These are phyloP conservation scores for Zaprionus vittiger DNA, from an alignment of 1,140 invertebrate species.

Conservation along the genomic window DNA sequence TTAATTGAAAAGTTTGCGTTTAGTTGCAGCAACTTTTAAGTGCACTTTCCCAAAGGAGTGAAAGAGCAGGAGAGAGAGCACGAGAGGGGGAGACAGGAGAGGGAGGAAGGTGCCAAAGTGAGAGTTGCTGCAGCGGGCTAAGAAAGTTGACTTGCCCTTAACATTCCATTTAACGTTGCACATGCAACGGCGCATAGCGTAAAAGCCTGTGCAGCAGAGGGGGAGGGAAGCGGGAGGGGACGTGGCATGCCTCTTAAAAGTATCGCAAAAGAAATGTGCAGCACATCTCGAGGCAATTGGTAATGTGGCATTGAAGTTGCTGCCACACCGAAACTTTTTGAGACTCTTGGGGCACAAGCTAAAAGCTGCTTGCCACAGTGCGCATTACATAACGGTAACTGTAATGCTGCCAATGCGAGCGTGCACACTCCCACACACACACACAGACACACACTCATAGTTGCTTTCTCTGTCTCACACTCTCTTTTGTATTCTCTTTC, in stretches of 20 bases:
- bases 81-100: neutral
- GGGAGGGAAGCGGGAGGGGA: neutral
- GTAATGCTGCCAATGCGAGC: slow-evolving; percentile 15
- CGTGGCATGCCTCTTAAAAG: slow-evolving; percentile 27
- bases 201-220: neutral
- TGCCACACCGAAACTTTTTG: slow-evolving; percentile 52
- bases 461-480: neutral
- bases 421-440: slow-evolving; percentile 9
- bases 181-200: neutral
- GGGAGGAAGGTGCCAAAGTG: neutral
- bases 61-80: neutral
- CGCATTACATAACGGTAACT: slow-evolving; percentile 43
- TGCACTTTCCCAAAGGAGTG: slow-evolving; percentile 34
- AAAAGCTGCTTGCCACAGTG: slow-evolving; percentile 45
- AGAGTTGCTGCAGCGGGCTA: neutral
- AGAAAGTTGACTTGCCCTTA: slow-evolving; percentile 10
- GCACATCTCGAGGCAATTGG: slow-evolving; percentile 63
- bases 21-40: slow-evolving; percentile 47
- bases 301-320: slow-evolving; percentile 68
- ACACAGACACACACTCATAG: neutral
- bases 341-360: slow-evolving; percentile 18
- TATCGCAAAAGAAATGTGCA: slow-evolving; percentile 47
- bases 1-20: slow-evolving; percentile 70
- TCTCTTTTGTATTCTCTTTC: neutral
- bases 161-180: slow-evolving; percentile 11